Evolutionary conservation across 1,140 invertebrate genomes (phyloP).

Genomic region (Drosophila subpulchrella): DNA sequence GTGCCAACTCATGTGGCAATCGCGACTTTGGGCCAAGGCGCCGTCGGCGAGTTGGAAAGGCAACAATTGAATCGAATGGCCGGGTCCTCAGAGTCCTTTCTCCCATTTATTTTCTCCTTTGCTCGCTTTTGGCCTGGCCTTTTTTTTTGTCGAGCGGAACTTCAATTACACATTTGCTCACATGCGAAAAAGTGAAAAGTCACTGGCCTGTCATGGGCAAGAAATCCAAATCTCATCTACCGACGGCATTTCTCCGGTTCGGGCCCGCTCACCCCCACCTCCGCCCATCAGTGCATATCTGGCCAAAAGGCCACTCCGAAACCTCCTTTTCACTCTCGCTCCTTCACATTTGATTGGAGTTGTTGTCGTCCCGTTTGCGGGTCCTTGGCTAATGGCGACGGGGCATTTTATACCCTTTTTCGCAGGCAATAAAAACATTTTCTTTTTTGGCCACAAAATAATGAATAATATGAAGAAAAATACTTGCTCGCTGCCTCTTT

Average conservation of each 20-base stretch:
- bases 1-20: constrained; percentile 53
- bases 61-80: constrained; percentile 40
- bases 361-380: constrained; percentile 21
- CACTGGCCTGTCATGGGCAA: constrained; percentile 67
- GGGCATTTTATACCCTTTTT: constrained; percentile 78
- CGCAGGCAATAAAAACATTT: constrained; percentile 82
- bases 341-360: constrained; percentile 68
- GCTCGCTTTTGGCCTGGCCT: constrained; percentile 4
- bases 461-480: constrained; percentile 83
- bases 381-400: constrained; percentile 63
- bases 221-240: constrained; percentile 52
- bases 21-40: constrained; percentile 38
- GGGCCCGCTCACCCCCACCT: background rate
- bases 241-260: constrained; percentile 53
- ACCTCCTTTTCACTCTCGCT: constrained; percentile 26
- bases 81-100: constrained; percentile 42
- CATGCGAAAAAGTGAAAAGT: constrained; percentile 69
- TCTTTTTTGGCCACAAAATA: constrained; percentile 69
- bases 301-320: constrained; percentile 60
- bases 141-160: constrained; percentile 31
- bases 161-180: constrained; percentile 74
- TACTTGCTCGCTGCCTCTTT: constrained; percentile 50
- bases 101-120: constrained; percentile 25
- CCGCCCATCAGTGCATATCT: constrained; percentile 24
- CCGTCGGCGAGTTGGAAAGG: constrained; percentile 58